Evolutionary conservation across 1,140 invertebrate species (phyloP), one percentile per base, ranked within the genome.

Genomic region (fruit fly (Drosophila melanogaster)): DNA sequence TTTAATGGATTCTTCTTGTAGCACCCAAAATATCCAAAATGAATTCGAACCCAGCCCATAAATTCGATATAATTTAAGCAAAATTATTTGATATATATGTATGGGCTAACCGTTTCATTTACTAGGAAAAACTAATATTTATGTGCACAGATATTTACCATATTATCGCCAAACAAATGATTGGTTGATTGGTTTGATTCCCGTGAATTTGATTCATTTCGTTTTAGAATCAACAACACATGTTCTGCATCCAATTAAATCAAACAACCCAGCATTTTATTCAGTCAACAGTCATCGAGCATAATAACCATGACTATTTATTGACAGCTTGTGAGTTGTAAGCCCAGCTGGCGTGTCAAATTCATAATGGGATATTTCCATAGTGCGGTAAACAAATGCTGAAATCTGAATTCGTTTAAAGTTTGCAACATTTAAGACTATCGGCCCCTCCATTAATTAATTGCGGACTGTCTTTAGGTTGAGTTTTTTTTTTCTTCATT

Each of bases 371-470:
- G 40, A 37, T 64, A 43, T 61, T 56, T 57, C 22, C 59, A 40
- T 64, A 79, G 33, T 30, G 59, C n/a, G 30, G 44, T 33, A 67
- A 58, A 70, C 73, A 81, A 86, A 77, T 85, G 67, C 73, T 47
- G 74, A 81, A 85, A 87, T 87, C 54, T 71, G 75, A 81, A 81
- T 86, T 74, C 83, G 80, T 81, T 86, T 86, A 78, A 78, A 81
- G 75, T 86, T 74, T 80, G 84, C 77, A 87, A 86, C 74, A 75
- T 70, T 71, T 75, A 78, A 49, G 50, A 43, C 54, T 71, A 71
- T 46, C 61, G 40, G 49, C 44, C 50, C 46, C 54, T 62, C 64
- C 59, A 72, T 79, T 80, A 58, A 58, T 64, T 71, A 70, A 65
- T 79, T 80, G 60, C 69, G 40, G 43, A 55, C 62, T 22, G 44